Conservation (phyloP, 2,888 invertebrate genomes). For the Erebia ligea region DNA sequence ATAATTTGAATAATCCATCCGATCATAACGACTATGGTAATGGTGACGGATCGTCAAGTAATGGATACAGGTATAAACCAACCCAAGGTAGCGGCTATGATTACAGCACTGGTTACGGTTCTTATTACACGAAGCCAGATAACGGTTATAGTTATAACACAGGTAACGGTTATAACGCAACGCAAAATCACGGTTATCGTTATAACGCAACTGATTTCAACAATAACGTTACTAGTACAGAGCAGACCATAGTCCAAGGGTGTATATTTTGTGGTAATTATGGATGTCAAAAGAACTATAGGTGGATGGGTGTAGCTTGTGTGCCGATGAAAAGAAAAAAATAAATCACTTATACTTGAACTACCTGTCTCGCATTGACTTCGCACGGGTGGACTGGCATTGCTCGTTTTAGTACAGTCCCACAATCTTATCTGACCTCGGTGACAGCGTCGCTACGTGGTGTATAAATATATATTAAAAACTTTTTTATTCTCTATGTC, state of each 20-base stretch:
- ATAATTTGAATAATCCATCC: neutral
- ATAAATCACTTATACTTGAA: no score
- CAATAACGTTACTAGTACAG: neutral
- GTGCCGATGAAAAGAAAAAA: neutral
- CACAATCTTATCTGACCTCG: no score
- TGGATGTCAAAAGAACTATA: constrained; percentile 3
- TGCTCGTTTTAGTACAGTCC: neutral
- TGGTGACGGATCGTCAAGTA: neutral
- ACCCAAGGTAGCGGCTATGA: neutral
- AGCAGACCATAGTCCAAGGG: neutral
- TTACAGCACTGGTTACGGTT: neutral
- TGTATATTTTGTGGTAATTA: constrained; percentile 1
- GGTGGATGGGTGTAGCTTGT: constrained; percentile 11
- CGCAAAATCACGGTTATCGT: neutral
- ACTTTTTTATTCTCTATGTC: no score
- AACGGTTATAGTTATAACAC: neutral
- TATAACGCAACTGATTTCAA: neutral
- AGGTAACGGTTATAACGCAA: neutral
- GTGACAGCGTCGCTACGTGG: no score
- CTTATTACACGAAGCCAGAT: neutral
- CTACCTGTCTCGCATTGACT: no score
- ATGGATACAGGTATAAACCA: constrained; percentile 1
- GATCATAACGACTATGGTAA: constrained; percentile 4
- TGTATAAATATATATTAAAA: no score
- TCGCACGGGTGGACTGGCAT: no score